Conservation (phyloP, 2,797 vertebrate species). For the Galagoides demidoff region DNA sequence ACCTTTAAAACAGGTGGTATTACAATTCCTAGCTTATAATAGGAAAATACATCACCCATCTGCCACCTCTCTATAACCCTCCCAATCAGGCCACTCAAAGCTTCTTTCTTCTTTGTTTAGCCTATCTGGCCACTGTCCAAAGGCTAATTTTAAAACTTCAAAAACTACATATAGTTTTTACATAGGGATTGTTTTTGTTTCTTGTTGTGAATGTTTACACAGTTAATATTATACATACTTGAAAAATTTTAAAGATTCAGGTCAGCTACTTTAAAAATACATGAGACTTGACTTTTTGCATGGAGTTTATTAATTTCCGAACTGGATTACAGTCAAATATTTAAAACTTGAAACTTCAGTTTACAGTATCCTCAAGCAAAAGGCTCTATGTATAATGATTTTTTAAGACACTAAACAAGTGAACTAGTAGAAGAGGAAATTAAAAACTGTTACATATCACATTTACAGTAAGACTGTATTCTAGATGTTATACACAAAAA, state of each 20-base stretch:
- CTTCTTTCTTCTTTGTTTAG: background rate
- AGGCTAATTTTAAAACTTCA: conserved; percentile 31
- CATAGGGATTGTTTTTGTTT: background rate
- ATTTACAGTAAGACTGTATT: background rate
- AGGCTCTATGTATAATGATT: background rate
- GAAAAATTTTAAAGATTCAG: background rate
- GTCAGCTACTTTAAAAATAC: conserved; percentile 10
- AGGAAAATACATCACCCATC: background rate
- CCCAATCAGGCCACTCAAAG: background rate
- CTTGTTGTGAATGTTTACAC: background rate
- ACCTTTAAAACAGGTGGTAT: background rate
- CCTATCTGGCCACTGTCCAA: background rate
- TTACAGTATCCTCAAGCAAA: conserved; percentile 21
- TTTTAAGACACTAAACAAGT: background rate
- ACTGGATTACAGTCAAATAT: background rate
- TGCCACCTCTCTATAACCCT: background rate
- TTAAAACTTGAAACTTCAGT: background rate
- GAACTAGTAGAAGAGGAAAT: conserved; percentile 49
- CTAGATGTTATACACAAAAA: conserved; percentile 10
- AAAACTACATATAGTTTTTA: background rate
- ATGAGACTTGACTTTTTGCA: background rate
- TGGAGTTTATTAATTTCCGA: background rate
- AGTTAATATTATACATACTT: background rate
- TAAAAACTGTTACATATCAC: conserved; percentile 30
- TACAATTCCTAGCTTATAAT: background rate